These are phyloP conservation scores for Scolopax bukidnonensis DNA, from an alignment of 2,797 vertebrate species.

Conservation along the genomic window DNA sequence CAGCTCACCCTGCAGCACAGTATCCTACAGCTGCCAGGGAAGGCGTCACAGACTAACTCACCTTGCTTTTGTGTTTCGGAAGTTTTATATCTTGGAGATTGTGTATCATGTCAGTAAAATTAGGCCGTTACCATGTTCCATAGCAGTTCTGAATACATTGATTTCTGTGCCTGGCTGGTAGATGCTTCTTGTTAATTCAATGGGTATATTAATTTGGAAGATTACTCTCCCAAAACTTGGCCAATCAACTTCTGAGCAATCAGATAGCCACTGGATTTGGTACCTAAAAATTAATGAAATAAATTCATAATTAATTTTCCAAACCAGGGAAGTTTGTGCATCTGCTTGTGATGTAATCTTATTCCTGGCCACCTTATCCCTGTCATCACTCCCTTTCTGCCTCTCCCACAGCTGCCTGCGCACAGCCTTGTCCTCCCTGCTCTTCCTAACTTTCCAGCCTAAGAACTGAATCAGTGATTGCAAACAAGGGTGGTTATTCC, in stretches of 20 bases:
- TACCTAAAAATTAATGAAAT: background rate
- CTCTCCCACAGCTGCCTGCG: background rate
- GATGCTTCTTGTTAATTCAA: too few relatives aligned
- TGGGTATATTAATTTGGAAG: background rate
- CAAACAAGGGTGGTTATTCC: rapidly evolving
- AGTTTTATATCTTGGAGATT: rapidly evolving
- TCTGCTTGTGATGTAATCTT: background rate
- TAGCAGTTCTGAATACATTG: rapidly evolving
- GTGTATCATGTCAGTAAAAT: rapidly evolving
- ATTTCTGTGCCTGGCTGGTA: background rate
- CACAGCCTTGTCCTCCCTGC: background rate
- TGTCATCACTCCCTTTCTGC: background rate
- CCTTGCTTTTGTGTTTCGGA: too few relatives aligned
- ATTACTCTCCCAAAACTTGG: background rate
- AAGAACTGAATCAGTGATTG: background rate
- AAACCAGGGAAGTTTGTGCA: too few relatives aligned
- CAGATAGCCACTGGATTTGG: background rate
- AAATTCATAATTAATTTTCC: background rate
- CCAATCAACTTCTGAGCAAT: background rate
- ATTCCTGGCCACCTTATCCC: too few relatives aligned
- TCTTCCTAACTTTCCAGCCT: rapidly evolving
- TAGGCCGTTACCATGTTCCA: rapidly evolving
- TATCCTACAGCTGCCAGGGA: rapidly evolving
- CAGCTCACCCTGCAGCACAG: rapidly evolving
- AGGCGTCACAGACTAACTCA: rapidly evolving